Conservation (phyloP, 1,140 invertebrate species). For the Drosophila kanapiae region DNA sequence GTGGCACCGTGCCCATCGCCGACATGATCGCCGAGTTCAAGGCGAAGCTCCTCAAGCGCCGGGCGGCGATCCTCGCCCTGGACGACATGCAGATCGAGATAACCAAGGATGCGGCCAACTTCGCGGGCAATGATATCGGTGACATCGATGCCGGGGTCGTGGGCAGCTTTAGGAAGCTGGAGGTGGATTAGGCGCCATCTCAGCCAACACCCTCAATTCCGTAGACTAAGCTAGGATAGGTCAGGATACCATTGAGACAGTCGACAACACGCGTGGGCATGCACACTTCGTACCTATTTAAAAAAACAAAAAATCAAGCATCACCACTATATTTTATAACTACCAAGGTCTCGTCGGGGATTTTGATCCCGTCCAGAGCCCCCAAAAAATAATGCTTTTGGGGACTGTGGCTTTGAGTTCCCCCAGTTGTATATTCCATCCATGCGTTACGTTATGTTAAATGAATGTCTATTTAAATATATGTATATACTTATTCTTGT, state of each 20-base stretch:
- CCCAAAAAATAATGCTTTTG: neutral
- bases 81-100: slow-evolving; percentile 93
- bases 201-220: neutral
- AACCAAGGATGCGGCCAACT: slow-evolving; percentile 87
- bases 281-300: slow-evolving; percentile 62
- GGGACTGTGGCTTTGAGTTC: slow-evolving; percentile 28
- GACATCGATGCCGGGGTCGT: slow-evolving; percentile 89
- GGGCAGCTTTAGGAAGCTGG: slow-evolving; percentile 92
- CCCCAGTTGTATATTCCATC: slow-evolving; percentile 47
- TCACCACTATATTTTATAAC: slow-evolving; percentile 64
- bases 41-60: slow-evolving; percentile 87
- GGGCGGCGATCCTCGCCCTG: slow-evolving; percentile 89
- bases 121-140: slow-evolving; percentile 88
- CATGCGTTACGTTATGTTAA: slow-evolving; percentile 61
- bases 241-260: slow-evolving; percentile 75
- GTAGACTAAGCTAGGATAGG: slow-evolving; percentile 68
- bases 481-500: slow-evolving; percentile 58
- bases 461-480: slow-evolving; percentile 66
- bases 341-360: slow-evolving; percentile 21
- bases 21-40: slow-evolving; percentile 93
- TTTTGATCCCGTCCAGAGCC: slow-evolving; percentile 7
- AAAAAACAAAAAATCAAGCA: slow-evolving; percentile 15
- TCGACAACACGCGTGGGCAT: slow-evolving; percentile 64
- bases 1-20: slow-evolving; percentile 90
- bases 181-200: slow-evolving; percentile 89